Evolutionary conservation across 1,140 invertebrate genomes (phyloP).

Genomic region (Drusus annulatus): DNA sequence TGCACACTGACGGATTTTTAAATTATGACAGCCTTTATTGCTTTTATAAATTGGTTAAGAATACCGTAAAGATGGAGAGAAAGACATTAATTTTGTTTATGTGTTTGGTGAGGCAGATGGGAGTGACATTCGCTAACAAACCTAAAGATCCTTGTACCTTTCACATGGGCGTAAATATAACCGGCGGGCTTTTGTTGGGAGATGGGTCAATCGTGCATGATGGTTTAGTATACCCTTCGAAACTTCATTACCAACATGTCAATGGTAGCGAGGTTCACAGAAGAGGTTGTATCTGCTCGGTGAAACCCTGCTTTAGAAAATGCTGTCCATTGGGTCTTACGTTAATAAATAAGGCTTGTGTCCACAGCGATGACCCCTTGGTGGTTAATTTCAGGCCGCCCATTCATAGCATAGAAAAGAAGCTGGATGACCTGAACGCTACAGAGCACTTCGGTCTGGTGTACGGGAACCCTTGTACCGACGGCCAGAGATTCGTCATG

Average conservation of each 20-base stretch:
- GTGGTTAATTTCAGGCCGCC: conserved; percentile 45
- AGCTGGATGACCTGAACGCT: conserved; percentile 11
- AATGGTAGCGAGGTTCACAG: not conserved
- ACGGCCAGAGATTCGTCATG: conserved; percentile 22
- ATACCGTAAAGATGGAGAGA: too few species aligned
- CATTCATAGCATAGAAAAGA: conserved; percentile 1
- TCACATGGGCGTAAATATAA: conserved; percentile 49
- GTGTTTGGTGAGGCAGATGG: not conserved
- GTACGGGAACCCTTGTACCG: conserved; percentile 37
- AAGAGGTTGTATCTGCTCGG: conserved; percentile 45
- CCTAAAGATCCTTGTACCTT: conserved; percentile 34
- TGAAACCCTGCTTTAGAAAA: conserved; percentile 49
- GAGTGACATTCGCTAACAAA: not conserved
- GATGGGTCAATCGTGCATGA: conserved; percentile 39
- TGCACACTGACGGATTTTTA: too few species aligned
- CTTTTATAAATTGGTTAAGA: too few species aligned
- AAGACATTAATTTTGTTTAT: too few species aligned
- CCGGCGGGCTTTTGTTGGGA: not conserved
- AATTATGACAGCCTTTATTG: too few species aligned
- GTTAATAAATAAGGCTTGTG: conserved; percentile 11
- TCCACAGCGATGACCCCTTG: conserved; percentile 7
- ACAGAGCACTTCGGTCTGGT: conserved; percentile 8
- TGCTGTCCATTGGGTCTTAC: conserved; percentile 50
- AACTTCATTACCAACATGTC: conserved; percentile 27
- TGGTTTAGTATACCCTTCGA: conserved; percentile 16